Base-by-base conservation (phyloP, 2,888 invertebrate species). In the Melanostoma mellinum region DNA sequence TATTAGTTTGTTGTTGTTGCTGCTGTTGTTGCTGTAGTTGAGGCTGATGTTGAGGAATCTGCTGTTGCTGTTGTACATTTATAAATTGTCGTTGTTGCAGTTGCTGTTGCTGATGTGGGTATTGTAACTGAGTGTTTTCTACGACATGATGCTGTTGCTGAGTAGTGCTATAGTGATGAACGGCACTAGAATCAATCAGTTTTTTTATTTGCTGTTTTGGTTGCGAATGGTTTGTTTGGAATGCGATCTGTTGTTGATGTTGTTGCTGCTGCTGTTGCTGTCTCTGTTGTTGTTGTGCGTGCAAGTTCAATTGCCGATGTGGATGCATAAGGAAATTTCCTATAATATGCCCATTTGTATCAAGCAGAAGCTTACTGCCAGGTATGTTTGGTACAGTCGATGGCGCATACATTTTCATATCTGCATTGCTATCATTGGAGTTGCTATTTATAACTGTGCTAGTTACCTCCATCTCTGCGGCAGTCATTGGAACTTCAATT, bases 381-480 rank as follows among this genome's bases (percentile, higher is more conserved):
- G 87, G 72, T 38, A 80, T 35, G 20, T 76, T 80, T 42, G 71
- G 74, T 52, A 76, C 38, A 9, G 75, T 61, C n/a, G 85, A 71
- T 8, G 75, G 82, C 86, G 89, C 67, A 73, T 88, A 89, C n/a
- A 89, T 82, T 67, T 88, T 89, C 42, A 89, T 76, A 32, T 90
- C 90, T 42, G 89, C 89, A 85, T 87, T 88, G 74, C 90, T 89
- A 72, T 90, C 90, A 32, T 90, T 90, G 38, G 89, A 90, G 77
- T 90, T 91, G 86, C 88, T 89, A 77, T 89, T 90, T 48, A 89
- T 87, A 3, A 93, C 92, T 0, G 93, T 93, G 87, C 93, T 93
- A 6, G 93, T 92, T 1, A 93, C 93, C 82, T 93, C 93, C 87
- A 94, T 93, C 90, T 94, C 94, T 4, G 94, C 93, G 3, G 89